A percentile compares a stretch with the other conserved stretches of the same genome.
Conservation (phyloP, 2,888 invertebrate species). For the Helobdella robusta region DNA sequence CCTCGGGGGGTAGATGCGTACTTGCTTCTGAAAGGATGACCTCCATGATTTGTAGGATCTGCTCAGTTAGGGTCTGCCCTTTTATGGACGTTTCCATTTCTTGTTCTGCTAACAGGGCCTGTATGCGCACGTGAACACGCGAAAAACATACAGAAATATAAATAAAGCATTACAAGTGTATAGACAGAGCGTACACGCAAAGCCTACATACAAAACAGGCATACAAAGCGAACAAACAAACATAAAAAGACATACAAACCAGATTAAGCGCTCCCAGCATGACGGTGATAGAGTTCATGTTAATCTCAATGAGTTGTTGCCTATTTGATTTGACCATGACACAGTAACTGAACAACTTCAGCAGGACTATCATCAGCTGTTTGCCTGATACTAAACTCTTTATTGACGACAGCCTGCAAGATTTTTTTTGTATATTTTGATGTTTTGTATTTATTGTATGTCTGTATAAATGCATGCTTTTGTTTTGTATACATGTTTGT, state of each 20-base stretch:
- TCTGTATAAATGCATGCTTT: too few species aligned
- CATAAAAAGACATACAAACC: constrained; percentile 41
- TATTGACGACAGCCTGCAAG: constrained; percentile 66
- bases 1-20: constrained; percentile 65
- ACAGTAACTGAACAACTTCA: constrained; percentile 78
- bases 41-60: constrained; percentile 87
- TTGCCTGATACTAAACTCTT: constrained; percentile 74
- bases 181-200: too few species aligned
- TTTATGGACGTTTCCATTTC: constrained; percentile 43
- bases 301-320: constrained; percentile 74
- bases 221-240: too few species aligned
- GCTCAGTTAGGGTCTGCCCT: constrained; percentile 66
- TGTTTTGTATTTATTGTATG: too few species aligned
- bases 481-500: too few species aligned
- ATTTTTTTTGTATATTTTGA: too few species aligned
- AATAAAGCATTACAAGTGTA: background rate
- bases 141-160: too few species aligned
- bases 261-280: constrained; percentile 64
- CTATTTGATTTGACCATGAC: constrained; percentile 76
- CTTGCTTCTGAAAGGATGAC: constrained; percentile 83
- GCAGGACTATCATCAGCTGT: constrained; percentile 74
- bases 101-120: constrained; percentile 47
- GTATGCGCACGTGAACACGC: too few species aligned
- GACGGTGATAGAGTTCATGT: constrained; percentile 54
- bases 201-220: too few species aligned